Evolutionary conservation across 92 coral and sea anemone species (phyloP).

Genomic region (Zoanthus sansibaricus): DNA sequence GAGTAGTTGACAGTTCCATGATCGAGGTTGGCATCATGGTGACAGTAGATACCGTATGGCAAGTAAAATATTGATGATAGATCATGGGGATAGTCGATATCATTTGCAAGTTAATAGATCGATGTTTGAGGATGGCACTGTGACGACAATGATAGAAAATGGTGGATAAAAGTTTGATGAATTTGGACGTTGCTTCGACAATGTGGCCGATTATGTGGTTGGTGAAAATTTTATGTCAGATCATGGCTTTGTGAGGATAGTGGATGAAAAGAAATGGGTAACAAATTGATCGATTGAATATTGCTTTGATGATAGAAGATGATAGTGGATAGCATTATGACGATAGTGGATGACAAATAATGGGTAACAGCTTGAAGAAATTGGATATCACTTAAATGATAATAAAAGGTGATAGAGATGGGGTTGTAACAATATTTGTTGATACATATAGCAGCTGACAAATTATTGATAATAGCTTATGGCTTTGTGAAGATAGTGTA

Average conservation of each 20-base stretch:
- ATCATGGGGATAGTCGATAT: no score
- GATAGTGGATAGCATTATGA: neutral
- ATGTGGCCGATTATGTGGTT: no score
- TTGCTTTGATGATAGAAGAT: neutral
- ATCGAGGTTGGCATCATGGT: neutral
- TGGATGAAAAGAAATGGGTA: neutral
- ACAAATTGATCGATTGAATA: neutral
- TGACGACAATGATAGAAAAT: no score
- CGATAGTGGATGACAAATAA: neutral
- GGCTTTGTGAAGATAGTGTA: neutral
- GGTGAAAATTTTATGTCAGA: neutral
- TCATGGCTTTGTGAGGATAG: neutral
- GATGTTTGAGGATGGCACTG: no score
- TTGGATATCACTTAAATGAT: neutral
- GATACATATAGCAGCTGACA: neutral
- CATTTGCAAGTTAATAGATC: no score
- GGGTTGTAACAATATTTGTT: neutral
- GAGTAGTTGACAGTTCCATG: neutral
- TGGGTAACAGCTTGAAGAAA: neutral
- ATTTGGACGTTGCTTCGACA: no score
- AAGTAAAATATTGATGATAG: no score
- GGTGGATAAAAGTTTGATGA: no score
- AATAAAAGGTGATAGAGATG: neutral
- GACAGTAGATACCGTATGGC: neutral
- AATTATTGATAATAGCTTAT: neutral